Conservation (phyloP, 2,888 invertebrate genomes). For the Rhagophthalmus giganteus region DNA sequence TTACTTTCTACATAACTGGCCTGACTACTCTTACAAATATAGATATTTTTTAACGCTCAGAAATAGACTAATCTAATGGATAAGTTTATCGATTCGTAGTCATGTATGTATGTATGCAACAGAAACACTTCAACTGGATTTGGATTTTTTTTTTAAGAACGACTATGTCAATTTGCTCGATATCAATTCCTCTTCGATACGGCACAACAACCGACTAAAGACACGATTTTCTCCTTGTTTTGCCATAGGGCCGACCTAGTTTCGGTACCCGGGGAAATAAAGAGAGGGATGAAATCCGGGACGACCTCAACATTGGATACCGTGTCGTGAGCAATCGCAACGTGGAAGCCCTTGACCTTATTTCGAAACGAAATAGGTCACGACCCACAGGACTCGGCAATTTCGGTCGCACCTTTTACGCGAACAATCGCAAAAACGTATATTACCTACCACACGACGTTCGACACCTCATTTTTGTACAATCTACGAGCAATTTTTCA, state of each 20-base stretch:
- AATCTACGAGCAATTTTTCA: conserved; percentile 9
- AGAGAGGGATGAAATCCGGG: conserved; percentile 28
- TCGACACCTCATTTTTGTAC: too few relatives aligned
- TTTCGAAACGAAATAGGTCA: conserved; percentile 23
- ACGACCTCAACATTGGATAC: conserved; percentile 27
- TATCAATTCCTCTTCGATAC: conserved; percentile 2
- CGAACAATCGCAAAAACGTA: too few relatives aligned
- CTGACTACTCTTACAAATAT: background rate
- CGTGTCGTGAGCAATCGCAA: conserved; percentile 11
- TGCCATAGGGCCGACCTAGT: conserved; percentile 22
- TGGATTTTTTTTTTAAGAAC: too few relatives aligned
- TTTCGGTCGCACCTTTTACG: too few relatives aligned
- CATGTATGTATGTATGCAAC: too few relatives aligned
- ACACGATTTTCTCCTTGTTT: conserved; percentile 19
- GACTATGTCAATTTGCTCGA: too few relatives aligned
- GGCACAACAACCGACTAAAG: conserved; percentile 21
- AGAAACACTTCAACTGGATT: too few relatives aligned
- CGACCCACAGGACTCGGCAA: too few relatives aligned
- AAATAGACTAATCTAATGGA: too few relatives aligned
- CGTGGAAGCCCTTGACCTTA: conserved; percentile 21
- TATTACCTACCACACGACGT: too few relatives aligned
- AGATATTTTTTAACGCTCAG: too few relatives aligned
- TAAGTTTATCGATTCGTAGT: too few relatives aligned
- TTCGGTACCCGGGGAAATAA: conserved; percentile 16
- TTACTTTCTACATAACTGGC: background rate